Evolutionary conservation across 2,113 vertebrate genomes (phyloP).

Genomic region (Thunnus maccoyii): DNA sequence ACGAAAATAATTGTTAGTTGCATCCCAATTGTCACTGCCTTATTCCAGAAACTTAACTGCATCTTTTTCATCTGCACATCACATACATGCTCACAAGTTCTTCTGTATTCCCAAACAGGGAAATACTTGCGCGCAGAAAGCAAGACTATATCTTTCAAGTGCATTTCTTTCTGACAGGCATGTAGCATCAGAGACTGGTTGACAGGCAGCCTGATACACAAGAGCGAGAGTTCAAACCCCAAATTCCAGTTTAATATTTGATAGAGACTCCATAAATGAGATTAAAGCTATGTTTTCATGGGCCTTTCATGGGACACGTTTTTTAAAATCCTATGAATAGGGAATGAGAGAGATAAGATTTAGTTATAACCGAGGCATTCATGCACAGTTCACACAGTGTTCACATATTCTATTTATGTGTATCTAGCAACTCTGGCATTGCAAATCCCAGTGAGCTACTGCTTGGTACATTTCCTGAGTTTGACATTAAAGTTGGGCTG

Average conservation of each 20-base stretch:
- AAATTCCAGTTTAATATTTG: conserved; percentile 23
- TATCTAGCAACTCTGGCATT: not conserved
- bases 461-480: not conserved
- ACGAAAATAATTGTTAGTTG: too few relatives aligned
- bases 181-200: conserved; percentile 4
- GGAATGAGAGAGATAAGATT: too few relatives aligned
- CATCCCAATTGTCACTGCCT: too few relatives aligned
- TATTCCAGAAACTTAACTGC: too few relatives aligned
- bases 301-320: not conserved
- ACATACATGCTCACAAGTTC: not conserved
- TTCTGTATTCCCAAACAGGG: not conserved
- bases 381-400: too few relatives aligned
- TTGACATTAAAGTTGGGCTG: not conserved
- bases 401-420: not conserved
- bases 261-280: conserved; percentile 6
- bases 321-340: too few relatives aligned
- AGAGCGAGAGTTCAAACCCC: not conserved
- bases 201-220: not conserved
- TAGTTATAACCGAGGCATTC: too few relatives aligned
- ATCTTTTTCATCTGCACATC: not conserved
- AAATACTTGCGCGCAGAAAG: not conserved
- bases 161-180: conserved; percentile 17
- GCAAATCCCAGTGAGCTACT: not conserved
- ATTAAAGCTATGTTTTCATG: not conserved
- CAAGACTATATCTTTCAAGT: conserved; percentile 36